Conservation (phyloP, 2,888 invertebrate genomes). For the Drosophila atripex region DNA sequence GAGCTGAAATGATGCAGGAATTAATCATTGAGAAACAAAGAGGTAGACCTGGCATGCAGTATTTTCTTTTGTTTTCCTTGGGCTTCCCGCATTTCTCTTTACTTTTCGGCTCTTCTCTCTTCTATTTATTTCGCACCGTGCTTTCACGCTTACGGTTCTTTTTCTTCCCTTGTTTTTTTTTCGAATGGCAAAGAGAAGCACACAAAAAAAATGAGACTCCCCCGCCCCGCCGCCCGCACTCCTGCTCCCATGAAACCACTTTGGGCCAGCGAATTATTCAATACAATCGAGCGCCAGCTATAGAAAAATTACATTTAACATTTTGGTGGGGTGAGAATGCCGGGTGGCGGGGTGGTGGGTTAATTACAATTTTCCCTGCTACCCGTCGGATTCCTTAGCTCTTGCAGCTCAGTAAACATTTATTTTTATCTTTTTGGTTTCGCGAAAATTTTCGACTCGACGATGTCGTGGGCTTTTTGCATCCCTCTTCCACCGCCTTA, state of each 20-base stretch:
- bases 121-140: constrained; percentile 53
- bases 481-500: constrained; percentile 30
- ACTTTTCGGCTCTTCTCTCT: constrained; percentile 44
- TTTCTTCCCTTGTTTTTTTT: constrained; percentile 49
- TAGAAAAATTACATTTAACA: constrained; percentile 48
- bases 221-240: too few relatives aligned
- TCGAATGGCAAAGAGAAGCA: constrained; percentile 60
- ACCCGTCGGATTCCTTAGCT: constrained; percentile 15
- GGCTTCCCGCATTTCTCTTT: neutral
- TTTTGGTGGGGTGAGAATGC: constrained; percentile 5
- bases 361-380: constrained; percentile 46
- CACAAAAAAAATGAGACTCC: constrained; percentile 44
- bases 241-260: constrained; percentile 37
- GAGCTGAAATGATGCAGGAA: constrained; percentile 16
- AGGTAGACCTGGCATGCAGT: neutral
- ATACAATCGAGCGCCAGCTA: constrained; percentile 55
- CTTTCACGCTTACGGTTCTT: constrained; percentile 71
- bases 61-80: constrained; percentile 5
- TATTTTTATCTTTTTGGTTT: constrained; percentile 78
- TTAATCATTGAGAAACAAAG: neutral
- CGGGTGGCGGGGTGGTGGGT: constrained; percentile 18
- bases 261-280: constrained; percentile 60
- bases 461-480: constrained; percentile 74
- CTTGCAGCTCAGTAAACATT: constrained; percentile 71
- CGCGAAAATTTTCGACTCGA: constrained; percentile 77